These are phyloP conservation scores for Branchipolynoe longqiensis DNA, from an alignment of 2,888 invertebrate species.

Conservation along the genomic window DNA sequence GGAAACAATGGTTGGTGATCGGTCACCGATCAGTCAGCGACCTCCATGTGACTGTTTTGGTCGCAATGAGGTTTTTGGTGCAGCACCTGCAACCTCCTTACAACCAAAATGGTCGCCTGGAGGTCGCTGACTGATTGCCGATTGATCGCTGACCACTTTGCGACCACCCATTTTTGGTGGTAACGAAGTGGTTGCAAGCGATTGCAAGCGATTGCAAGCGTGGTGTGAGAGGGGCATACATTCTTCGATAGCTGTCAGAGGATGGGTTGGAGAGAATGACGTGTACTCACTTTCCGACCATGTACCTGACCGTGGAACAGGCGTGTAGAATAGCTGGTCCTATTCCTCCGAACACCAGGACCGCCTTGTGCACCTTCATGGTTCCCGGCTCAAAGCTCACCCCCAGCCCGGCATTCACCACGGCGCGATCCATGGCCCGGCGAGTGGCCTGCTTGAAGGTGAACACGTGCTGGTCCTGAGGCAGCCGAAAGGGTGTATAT, in stretches of 20 bases:
- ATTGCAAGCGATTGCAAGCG: no score
- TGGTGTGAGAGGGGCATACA: background rate
- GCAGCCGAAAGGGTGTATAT: slow-evolving; percentile 83
- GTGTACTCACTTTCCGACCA: slow-evolving; percentile 81
- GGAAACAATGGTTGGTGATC: no score
- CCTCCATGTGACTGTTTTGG: no score
- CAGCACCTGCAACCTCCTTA: no score
- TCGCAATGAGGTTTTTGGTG: no score
- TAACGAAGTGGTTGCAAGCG: no score
- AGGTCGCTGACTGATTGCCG: no score
- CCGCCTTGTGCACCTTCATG: slow-evolving; percentile 85
- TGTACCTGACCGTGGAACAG: slow-evolving; percentile 85
- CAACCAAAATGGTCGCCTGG: no score
- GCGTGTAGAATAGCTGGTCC: slow-evolving; percentile 90
- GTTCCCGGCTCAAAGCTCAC: slow-evolving; percentile 84
- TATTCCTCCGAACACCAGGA: slow-evolving; percentile 94
- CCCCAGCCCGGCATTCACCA: slow-evolving; percentile 91
- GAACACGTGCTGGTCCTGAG: slow-evolving; percentile 89
- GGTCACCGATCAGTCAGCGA: no score
- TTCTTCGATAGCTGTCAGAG: background rate
- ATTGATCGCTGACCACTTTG: no score
- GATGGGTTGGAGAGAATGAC: no score
- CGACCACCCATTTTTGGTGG: no score
- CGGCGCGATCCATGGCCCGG: slow-evolving; percentile 96
- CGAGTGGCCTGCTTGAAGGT: slow-evolving; percentile 93